Evolutionary conservation across 2,113 vertebrate genomes (phyloP).

Genomic region (Triplophysa dalaica): DNA sequence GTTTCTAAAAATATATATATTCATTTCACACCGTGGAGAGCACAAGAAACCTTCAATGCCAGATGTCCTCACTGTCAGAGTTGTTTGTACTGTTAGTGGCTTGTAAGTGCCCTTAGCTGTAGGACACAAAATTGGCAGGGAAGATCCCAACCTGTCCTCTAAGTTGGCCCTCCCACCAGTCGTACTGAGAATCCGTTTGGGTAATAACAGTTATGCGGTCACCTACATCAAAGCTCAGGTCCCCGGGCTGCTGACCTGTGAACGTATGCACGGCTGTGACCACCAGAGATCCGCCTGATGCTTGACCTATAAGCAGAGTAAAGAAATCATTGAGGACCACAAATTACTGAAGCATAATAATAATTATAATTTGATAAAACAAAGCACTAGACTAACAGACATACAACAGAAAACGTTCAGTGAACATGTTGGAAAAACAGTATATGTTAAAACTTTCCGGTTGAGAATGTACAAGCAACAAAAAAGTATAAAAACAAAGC

Average conservation of each 20-base stretch:
- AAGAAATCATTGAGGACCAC: neutral
- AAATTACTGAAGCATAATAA: neutral
- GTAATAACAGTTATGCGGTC: conserved; percentile 86
- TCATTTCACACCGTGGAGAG: neutral
- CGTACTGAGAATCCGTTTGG: conserved; percentile 87
- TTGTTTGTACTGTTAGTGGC: neutral
- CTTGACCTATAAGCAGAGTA: conserved; percentile 38
- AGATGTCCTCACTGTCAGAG: neutral
- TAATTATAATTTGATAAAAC: too few relatives aligned
- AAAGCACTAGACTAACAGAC: too few relatives aligned
- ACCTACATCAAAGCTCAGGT: conserved; percentile 85
- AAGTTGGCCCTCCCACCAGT: conserved; percentile 94
- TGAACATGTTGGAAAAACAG: too few relatives aligned
- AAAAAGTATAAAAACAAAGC: too few relatives aligned
- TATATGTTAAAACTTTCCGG: too few relatives aligned
- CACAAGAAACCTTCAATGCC: neutral
- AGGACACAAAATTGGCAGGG: conserved; percentile 91
- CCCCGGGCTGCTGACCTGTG: conserved; percentile 85
- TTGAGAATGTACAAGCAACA: too few relatives aligned
- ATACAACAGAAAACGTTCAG: neutral
- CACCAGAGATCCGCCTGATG: conserved; percentile 37
- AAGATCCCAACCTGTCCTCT: conserved; percentile 88
- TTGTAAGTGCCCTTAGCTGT: conserved; percentile 52
- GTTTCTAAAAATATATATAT: neutral
- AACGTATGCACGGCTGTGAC: conserved; percentile 49